Conservation (phyloP, 1,140 invertebrate genomes). For the Drosophila guanche region DNA sequence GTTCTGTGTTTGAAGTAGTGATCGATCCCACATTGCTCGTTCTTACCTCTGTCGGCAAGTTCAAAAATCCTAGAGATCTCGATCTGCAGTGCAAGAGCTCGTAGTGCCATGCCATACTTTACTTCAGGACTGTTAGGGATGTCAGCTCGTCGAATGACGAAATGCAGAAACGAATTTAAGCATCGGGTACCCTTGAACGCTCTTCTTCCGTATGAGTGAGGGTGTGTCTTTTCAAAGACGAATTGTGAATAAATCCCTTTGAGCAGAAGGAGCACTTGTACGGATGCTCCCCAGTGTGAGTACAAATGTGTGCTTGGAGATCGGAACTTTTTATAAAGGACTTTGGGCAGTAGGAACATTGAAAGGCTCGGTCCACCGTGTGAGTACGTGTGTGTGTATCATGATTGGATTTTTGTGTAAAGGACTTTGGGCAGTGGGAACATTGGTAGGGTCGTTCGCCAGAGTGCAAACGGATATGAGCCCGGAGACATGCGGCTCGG, state of each 20-base stretch:
- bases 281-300: background rate
- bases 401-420: slow-evolving; percentile 2
- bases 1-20: too few relatives aligned
- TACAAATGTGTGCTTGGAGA: background rate
- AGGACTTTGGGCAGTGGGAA: slow-evolving; percentile 4
- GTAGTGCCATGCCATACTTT: background rate
- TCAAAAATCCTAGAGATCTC: too few relatives aligned
- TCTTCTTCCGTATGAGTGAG: slow-evolving; percentile 8
- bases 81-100: background rate
- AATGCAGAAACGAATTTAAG: too few relatives aligned
- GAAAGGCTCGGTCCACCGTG: slow-evolving; percentile 9
- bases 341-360: slow-evolving; percentile 3
- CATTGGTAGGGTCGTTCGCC: slow-evolving; percentile 5
- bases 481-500: too few relatives aligned
- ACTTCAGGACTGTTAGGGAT: background rate
- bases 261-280: slow-evolving; percentile 11
- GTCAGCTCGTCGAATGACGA: too few relatives aligned
- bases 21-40: too few relatives aligned
- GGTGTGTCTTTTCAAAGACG: background rate
- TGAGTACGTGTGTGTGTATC: slow-evolving; percentile 11
- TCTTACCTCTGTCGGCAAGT: too few relatives aligned
- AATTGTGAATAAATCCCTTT: slow-evolving; percentile 2
- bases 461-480: slow-evolving; percentile 5
- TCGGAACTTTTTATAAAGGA: background rate
- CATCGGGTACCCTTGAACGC: too few relatives aligned